phyloP scores from a whole-genome alignment of 2,113 vertebrate genomes.

The Gallinago undulata region DNA sequence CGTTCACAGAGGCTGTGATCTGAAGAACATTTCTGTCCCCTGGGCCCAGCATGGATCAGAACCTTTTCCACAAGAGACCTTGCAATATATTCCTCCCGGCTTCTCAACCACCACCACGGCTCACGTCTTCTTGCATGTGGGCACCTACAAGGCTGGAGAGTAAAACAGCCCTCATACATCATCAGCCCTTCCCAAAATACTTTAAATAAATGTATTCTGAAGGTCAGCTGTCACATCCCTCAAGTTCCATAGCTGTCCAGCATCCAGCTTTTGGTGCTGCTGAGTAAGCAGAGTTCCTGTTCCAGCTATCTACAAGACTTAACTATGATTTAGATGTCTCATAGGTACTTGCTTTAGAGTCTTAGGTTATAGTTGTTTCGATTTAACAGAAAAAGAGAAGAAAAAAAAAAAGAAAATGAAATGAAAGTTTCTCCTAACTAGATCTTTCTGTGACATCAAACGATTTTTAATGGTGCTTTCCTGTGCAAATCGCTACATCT shows the following conservation, averaged over 20 bases:
- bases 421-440: background rate
- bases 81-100: rapidly evolving
- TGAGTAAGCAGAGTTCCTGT: background rate
- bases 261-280: background rate
- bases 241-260: background rate
- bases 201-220: background rate
- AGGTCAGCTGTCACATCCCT: background rate
- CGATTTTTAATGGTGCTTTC: background rate
- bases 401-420: background rate
- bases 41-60: background rate
- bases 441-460: background rate
- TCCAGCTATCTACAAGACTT: background rate
- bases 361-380: background rate
- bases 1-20: background rate
- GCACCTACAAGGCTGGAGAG: background rate
- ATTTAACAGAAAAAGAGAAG: background rate
- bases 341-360: background rate
- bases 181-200: background rate
- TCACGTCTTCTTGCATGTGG: background rate
- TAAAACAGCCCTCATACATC: background rate
- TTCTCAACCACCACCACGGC: background rate
- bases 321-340: background rate
- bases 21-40: background rate
- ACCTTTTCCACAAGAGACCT: background rate
- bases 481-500: background rate